Evolutionary conservation across 2,113 vertebrate species (phyloP).

Genomic region (Eira barbara): DNA sequence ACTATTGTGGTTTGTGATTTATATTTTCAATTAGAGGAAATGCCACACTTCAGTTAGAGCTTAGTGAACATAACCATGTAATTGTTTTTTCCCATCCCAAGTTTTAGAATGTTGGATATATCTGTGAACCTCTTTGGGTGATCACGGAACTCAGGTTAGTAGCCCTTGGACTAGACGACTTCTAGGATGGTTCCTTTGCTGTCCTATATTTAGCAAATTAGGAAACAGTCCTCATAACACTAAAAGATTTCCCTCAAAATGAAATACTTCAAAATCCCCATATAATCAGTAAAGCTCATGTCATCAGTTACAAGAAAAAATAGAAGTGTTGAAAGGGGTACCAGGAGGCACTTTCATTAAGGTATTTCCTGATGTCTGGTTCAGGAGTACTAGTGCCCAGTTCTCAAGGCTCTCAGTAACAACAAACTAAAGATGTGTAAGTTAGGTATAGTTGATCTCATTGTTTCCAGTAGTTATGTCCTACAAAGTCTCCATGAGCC

Average conservation of each 20-base stretch:
- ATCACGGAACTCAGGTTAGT: not conserved
- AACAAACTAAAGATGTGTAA: not conserved
- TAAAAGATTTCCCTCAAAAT: not conserved
- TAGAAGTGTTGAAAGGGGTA: too few species aligned
- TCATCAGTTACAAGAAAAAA: not conserved
- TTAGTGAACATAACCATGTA: not conserved
- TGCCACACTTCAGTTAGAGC: not conserved
- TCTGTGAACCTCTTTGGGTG: not conserved
- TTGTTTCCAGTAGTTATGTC: not conserved
- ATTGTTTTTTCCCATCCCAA: not conserved
- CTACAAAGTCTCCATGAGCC: not conserved
- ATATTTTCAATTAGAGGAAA: not conserved
- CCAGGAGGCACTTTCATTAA: not conserved
- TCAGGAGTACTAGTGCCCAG: not conserved
- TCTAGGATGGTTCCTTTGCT: not conserved
- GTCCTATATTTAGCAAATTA: not conserved
- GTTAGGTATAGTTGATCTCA: not conserved
- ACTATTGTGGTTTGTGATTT: not conserved
- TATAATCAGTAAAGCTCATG: not conserved
- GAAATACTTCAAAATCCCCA: not conserved
- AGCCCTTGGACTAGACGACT: not conserved
- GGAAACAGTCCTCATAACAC: not conserved
- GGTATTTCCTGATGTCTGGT: not conserved
- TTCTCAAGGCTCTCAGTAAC: not conserved
- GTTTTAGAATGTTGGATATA: not conserved